Base-by-base conservation (phyloP, 2,888 invertebrate genomes). In the Tryphoninae sp. region DNA sequence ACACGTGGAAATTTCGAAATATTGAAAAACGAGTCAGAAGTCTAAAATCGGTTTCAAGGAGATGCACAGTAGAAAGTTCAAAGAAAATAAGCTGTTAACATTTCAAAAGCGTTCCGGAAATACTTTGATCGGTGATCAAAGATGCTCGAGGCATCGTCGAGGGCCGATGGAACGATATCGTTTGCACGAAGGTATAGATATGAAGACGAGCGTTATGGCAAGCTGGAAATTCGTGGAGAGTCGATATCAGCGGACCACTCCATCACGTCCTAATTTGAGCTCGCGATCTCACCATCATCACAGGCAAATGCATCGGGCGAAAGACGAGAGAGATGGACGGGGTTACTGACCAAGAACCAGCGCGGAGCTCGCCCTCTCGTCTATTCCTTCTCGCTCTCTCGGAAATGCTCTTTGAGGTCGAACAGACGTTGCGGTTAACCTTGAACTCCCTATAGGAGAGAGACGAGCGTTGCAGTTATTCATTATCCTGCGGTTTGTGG, bases 371-470 rank as follows among this genome's bases (percentile, higher is more conserved):
- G 22, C 49, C 40, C 11, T 16, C 51, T 16, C 40, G 61, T 72
- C 59, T 49, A 69, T 77, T 69, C 51, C 51, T 51, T 62, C 45
- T 22, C 23, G 61, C 71, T 51, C 62, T 73, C 79, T 73, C 33
- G 79, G 33, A 76, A 76, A 76, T 79, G 82, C 79, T 79, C 79
- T 79, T 79, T 77, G 82, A 82, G 82, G 82, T 82, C 58, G 62
- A 79, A 79, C 79, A 76, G 82, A 82, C 82, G 76, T 82, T 73
- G 79, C 72, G 82, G 82, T 69, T 79, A 82, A 82, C 82, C 82
- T 82, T 76, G 79, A 79, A 82, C 76, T 82, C 72, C 78, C 42
- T 51, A 72, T 68, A 68, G 73, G 69, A 79, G 62, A 72, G 58
- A 42, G 51, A 13, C 62, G 69, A 64, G 51, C 75, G 51, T 69